Evolutionary conservation across 2,113 vertebrate species (phyloP).

Genomic region (Nymphicus hollandicus): DNA sequence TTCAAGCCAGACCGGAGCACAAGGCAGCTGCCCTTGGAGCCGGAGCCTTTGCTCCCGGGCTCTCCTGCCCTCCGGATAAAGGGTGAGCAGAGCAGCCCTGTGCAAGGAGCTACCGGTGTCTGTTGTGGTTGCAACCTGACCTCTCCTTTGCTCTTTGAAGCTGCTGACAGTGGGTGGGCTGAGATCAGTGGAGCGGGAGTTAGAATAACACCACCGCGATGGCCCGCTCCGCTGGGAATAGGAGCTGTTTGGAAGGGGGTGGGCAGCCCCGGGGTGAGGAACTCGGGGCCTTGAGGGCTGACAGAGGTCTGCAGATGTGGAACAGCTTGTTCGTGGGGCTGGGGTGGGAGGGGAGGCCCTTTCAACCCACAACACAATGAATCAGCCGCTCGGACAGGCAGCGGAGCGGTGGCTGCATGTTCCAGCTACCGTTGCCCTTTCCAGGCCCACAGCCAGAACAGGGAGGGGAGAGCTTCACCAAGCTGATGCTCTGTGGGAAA

Average conservation of each 20-base stretch:
- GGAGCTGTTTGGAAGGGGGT: conserved; percentile 32
- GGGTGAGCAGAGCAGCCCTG: neutral
- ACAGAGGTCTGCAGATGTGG: neutral
- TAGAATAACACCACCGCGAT: neutral
- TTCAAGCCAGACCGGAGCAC: conserved; percentile 4
- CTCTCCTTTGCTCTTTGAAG: conserved; percentile 18
- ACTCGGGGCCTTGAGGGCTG: neutral
- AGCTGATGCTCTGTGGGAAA: neutral
- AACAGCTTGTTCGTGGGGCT: neutral
- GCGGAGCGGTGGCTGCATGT: neutral
- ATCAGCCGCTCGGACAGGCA: neutral
- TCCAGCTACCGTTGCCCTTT: conserved; percentile 14
- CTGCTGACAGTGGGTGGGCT: conserved; percentile 54
- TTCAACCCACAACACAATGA: neutral
- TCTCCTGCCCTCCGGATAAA: neutral
- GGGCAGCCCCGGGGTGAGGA: conserved; percentile 47
- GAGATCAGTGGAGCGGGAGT: neutral
- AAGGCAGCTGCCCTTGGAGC: neutral
- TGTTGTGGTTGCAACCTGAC: conserved; percentile 36
- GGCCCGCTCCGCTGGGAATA: neutral
- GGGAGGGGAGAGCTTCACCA: neutral
- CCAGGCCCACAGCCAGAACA: neutral
- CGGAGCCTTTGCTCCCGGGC: neutral
- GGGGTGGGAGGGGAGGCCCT: neutral
- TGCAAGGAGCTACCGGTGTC: neutral